Conservation (phyloP, 2,888 invertebrate genomes). For the Anarsia innoxiella region DNA sequence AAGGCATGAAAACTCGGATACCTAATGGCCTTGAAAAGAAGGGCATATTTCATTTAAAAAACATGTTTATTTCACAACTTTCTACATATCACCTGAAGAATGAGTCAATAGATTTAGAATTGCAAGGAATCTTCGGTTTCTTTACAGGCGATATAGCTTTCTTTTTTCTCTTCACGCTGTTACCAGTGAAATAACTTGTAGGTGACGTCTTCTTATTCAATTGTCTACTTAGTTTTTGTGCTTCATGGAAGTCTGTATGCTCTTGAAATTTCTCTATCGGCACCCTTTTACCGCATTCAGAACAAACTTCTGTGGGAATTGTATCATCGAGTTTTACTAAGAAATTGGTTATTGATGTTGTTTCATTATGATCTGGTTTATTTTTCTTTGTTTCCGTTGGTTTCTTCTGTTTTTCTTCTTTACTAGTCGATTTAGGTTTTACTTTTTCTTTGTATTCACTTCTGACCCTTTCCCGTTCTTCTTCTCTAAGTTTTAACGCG, state of each 20-base stretch:
- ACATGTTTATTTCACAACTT: too few species aligned
- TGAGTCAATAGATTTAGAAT: constrained; percentile 44
- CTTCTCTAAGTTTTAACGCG: constrained; percentile 78
- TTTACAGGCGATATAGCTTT: constrained; percentile 46
- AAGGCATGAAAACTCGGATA: too few species aligned
- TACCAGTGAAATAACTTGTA: constrained; percentile 21
- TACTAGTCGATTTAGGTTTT: constrained; percentile 12
- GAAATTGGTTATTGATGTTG: constrained; percentile 55
- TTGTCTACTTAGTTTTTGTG: constrained; percentile 82
- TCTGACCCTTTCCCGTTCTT: constrained; percentile 56
- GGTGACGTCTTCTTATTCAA: constrained; percentile 63
- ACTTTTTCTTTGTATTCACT: constrained; percentile 33
- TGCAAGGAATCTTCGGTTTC: constrained; percentile 52
- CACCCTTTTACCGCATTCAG: constrained; percentile 80
- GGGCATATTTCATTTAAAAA: too few species aligned
- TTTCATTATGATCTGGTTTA: constrained; percentile 23
- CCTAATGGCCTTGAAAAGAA: too few species aligned
- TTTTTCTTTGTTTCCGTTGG: constrained; percentile 12
- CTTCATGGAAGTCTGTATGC: constrained; percentile 91
- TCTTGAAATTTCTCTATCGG: constrained; percentile 77
- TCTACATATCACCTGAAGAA: constrained; percentile 42
- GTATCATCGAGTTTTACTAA: constrained; percentile 54
- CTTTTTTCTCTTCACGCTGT: constrained; percentile 50
- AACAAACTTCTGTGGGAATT: constrained; percentile 71
- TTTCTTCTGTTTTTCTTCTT: constrained; percentile 16